A percentile compares a stretch with the other conserved stretches of the same genome.
Evolutionary conservation across 1,140 invertebrate genomes (phyloP).

Genomic region (Agrypnia vestita): DNA sequence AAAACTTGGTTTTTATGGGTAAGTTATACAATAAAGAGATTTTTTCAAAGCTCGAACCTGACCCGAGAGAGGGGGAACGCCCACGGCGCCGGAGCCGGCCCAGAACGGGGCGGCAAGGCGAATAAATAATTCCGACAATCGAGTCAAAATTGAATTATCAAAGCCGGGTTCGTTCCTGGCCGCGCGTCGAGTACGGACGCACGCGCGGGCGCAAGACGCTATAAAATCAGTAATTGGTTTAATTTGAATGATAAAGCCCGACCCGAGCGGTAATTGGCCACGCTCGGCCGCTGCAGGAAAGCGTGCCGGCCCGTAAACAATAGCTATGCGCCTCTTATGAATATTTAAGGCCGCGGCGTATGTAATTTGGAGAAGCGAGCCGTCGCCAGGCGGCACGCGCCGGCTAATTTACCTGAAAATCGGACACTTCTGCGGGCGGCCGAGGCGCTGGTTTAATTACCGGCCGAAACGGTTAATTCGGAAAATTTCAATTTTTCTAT

Average conservation of each 20-base stretch:
- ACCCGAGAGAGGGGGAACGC: too few species aligned
- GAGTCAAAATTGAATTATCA: too few species aligned
- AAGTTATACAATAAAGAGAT: too few species aligned
- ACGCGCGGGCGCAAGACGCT: slow-evolving; percentile 20
- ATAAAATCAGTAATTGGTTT: slow-evolving; percentile 37
- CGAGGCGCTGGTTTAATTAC: too few species aligned
- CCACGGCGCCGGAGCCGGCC: too few species aligned
- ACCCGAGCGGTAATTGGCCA: slow-evolving; percentile 53
- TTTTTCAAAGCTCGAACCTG: too few species aligned
- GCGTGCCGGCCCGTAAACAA: slow-evolving; percentile 40
- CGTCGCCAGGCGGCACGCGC: slow-evolving; percentile 13
- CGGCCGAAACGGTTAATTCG: too few species aligned
- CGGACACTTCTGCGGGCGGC: background rate
- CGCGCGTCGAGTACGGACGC: slow-evolving; percentile 20
- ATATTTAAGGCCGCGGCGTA: slow-evolving; percentile 39
- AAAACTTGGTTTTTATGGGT: too few species aligned
- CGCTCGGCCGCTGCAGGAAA: slow-evolving; percentile 38
- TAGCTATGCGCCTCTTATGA: slow-evolving; percentile 42
- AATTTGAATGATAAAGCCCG: slow-evolving; percentile 49
- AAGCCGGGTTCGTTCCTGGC: background rate
- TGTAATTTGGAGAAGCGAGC: slow-evolving; percentile 34
- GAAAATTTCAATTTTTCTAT: too few species aligned
- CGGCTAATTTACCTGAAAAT: slow-evolving; percentile 38
- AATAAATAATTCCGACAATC: too few species aligned
- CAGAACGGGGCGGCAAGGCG: too few species aligned